A percentile compares a stretch with the other conserved stretches of the same genome.
Conservation (phyloP, 2,113 vertebrate genomes). For the Melanotaenia duboulayi region DNA sequence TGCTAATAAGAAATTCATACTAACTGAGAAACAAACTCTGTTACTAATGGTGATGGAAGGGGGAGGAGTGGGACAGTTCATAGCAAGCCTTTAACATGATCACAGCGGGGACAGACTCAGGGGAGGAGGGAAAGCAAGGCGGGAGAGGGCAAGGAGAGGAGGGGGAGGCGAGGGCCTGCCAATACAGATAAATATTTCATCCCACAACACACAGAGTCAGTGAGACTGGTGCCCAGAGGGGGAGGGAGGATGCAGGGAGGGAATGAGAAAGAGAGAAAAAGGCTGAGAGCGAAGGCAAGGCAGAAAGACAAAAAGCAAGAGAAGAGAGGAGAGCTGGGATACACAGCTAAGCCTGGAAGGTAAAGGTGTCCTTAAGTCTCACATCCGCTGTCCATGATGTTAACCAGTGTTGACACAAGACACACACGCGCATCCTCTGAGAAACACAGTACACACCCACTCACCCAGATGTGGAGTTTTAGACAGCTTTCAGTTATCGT, state of each 20-base stretch:
- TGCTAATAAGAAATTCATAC: conserved; percentile 15
- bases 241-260: conserved; percentile 19
- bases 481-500: conserved; percentile 60
- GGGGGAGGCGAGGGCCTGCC: conserved; percentile 61
- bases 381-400: conserved; percentile 58
- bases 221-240: conserved; percentile 67
- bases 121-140: conserved; percentile 41
- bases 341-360: conserved; percentile 74
- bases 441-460: conserved; percentile 11
- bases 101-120: conserved; percentile 58
- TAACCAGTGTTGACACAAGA: conserved; percentile 67
- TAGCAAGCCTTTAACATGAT: conserved; percentile 60
- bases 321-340: conserved; percentile 55
- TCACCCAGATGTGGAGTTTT: conserved; percentile 47
- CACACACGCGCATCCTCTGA: conserved; percentile 47
- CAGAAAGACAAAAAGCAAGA: conserved; percentile 31
- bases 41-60: conserved; percentile 26
- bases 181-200: conserved; percentile 81
- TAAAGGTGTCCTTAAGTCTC: conserved; percentile 79
- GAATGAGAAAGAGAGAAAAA: conserved; percentile 19
- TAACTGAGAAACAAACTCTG: conserved; percentile 8
- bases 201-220: conserved; percentile 64
- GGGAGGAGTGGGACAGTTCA: conserved; percentile 27
- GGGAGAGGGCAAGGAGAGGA: conserved; percentile 4
- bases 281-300: conserved; percentile 33